Conservation (phyloP, 2,113 vertebrate species). For the Scatophagus argus region DNA sequence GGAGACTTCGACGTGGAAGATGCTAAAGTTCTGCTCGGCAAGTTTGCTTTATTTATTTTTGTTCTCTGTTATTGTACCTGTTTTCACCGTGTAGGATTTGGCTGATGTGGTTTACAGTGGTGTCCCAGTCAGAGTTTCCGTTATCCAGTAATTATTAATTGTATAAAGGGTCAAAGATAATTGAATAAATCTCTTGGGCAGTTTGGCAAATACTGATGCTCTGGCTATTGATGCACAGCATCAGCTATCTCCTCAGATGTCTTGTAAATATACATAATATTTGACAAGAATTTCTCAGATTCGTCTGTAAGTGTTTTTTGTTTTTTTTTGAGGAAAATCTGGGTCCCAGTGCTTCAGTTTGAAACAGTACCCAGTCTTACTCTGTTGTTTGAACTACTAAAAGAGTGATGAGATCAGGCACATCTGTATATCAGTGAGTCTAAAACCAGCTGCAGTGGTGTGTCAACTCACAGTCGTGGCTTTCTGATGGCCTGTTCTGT, state of each 20-base stretch:
- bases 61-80: background rate
- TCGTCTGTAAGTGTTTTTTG: no score
- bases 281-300: no score
- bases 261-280: no score
- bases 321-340: no score
- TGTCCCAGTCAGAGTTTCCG: background rate
- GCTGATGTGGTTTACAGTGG: conserved; percentile 26
- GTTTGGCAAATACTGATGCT: no score
- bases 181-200: no score
- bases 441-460: background rate
- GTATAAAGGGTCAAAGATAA: no score
- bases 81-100: background rate
- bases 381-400: background rate
- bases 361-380: background rate
- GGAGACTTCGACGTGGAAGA: conserved; percentile 98
- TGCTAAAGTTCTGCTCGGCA: conserved; percentile 95
- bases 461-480: background rate
- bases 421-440: background rate
- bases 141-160: no score
- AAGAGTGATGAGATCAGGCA: background rate
- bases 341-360: background rate
- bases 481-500: background rate
- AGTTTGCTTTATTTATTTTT: conserved; percentile 76
- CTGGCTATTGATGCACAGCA: no score
- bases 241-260: no score